Evolutionary conservation across 2,113 vertebrate genomes (phyloP), one percentile per base, ranked within the genome.

Genomic region (Neogobius melanostomus): DNA sequence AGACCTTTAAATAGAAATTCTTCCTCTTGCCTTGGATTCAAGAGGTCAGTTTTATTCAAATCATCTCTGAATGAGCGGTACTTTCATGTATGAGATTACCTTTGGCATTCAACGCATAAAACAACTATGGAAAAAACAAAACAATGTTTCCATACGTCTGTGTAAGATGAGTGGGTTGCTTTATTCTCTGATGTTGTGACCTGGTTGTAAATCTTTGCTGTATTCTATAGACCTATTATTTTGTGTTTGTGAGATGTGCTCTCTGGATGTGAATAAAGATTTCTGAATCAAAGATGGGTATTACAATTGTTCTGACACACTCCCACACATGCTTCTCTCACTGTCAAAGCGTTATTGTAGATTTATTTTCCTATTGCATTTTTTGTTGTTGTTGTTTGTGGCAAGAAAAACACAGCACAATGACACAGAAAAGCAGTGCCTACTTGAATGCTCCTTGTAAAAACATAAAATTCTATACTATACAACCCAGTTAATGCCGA

Each of bases 1-100:
- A 72, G 61, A 64, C 64, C 85, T 85, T 61, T 81, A 93, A 93
- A 92, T 92, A 93, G 89, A 88, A 76, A 77, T 68, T 78, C 71
- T 79, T 77, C 80, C 73, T 82, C 75, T 70, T 73, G 69, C 73
- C 66, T 47, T 79, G 80, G 76, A 85, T 77, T 81, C 74, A 74
- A 77, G 80, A 80, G 75, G 82, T 84, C 80, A 87, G 48, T 69
- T 71, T 60, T 77, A 71, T 61, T 71, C 69, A 68, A 51, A 85
- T 85, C 72, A 82, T 84, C 74, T 7, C 56, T 68, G 54, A 70
- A 67, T 76, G 61, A 43, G 48, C 71, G 7, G 66, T 72, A 43
- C 7, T 49, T 53, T 69, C 47, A 42, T 59, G 6, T 42, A 59
- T 8, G 54, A 47, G 43, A 46, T 0, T 61, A 49, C 1, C 64